Percentiles rank a stretch among this genome's conserved stretches.
These are phyloP conservation scores for Palloptera scutellata DNA, from an alignment of 2,888 invertebrate species.

Conservation along the genomic window DNA sequence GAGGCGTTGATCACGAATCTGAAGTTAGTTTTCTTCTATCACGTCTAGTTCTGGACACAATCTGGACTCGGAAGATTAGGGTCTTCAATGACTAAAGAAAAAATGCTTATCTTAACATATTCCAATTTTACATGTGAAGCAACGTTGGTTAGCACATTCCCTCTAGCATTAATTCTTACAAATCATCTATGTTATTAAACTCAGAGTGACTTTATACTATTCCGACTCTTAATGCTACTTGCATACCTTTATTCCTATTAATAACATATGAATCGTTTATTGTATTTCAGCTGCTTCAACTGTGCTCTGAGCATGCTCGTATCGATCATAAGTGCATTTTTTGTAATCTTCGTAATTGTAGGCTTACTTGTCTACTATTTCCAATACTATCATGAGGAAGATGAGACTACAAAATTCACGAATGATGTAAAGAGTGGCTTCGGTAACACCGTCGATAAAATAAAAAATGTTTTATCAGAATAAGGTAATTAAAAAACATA, in stretches of 20 bases:
- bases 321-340: constrained; percentile 53
- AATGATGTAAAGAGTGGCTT: constrained; percentile 26
- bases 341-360: constrained; percentile 51
- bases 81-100: too few species aligned
- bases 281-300: constrained; percentile 51
- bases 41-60: too few species aligned
- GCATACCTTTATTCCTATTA: constrained; percentile 8
- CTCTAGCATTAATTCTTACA: too few species aligned
- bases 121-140: too few species aligned
- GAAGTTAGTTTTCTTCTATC: too few species aligned
- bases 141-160: too few species aligned
- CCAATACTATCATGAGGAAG: constrained; percentile 50
- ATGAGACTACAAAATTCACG: constrained; percentile 30
- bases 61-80: too few species aligned
- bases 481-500: constrained; percentile 25
- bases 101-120: too few species aligned
- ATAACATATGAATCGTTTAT: background rate
- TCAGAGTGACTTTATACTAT: too few species aligned
- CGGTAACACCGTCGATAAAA: constrained; percentile 41
- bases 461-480: constrained; percentile 41
- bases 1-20: too few species aligned
- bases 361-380: constrained; percentile 53
- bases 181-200: too few species aligned
- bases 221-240: too few species aligned
- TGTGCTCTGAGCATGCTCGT: constrained; percentile 55